Evolutionary conservation across 2,888 invertebrate species (phyloP).

Genomic region (Amblyjoppa fuscipennis): DNA sequence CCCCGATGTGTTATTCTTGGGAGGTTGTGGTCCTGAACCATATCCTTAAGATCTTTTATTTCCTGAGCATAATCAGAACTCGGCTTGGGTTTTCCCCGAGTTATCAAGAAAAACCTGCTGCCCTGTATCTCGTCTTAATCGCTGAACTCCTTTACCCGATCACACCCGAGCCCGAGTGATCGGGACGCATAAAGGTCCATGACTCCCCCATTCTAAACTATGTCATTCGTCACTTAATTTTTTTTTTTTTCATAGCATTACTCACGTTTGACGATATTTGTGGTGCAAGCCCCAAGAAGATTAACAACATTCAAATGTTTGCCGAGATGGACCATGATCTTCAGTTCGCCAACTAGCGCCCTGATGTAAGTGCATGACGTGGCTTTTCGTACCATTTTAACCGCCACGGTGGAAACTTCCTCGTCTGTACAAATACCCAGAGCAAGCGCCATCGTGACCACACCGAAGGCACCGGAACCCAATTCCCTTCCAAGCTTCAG

Average conservation of each 20-base stretch:
- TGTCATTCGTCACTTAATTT: too few species aligned
- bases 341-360: slow-evolving; percentile 96
- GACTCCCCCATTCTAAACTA: too few species aligned
- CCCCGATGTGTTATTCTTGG: too few species aligned
- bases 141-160: too few species aligned
- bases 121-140: too few species aligned
- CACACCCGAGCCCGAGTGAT: too few species aligned
- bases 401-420: slow-evolving; percentile 93
- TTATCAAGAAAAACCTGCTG: too few species aligned
- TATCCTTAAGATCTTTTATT: too few species aligned
- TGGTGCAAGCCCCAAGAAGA: slow-evolving; percentile 97
- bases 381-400: slow-evolving; percentile 97
- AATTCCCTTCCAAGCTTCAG: slow-evolving; percentile 94
- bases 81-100: too few species aligned
- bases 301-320: slow-evolving; percentile 98
- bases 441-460: slow-evolving; percentile 95
- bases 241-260: background rate
- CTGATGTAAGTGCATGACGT: slow-evolving; percentile 94
- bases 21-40: too few species aligned
- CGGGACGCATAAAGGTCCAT: too few species aligned
- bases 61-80: too few species aligned
- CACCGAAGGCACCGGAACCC: slow-evolving; percentile 97
- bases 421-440: slow-evolving; percentile 92
- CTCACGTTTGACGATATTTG: slow-evolving; percentile 95
- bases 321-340: slow-evolving; percentile 98